A percentile compares a stretch with the other conserved stretches of the same genome.
Evolutionary conservation across 2,797 vertebrate genomes (phyloP).

Genomic region (Peromyscus nudipes): DNA sequence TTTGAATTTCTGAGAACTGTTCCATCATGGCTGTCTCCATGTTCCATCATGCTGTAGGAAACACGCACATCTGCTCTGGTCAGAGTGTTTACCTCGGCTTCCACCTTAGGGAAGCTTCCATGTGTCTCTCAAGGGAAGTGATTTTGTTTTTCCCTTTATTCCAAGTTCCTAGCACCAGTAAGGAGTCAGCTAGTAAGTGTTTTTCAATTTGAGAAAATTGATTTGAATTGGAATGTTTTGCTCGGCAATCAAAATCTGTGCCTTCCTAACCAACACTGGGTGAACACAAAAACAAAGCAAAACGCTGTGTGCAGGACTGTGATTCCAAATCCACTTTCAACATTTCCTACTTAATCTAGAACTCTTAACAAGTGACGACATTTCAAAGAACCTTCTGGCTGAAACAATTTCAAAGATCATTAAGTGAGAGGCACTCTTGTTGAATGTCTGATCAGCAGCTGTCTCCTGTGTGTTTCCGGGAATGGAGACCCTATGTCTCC

Average conservation of each 20-base stretch:
- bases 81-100: neutral
- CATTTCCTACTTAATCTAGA: neutral
- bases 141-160: neutral
- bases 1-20: neutral
- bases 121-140: neutral
- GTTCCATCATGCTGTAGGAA: neutral
- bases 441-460: neutral
- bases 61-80: no score
- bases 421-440: neutral
- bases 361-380: neutral
- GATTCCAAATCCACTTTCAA: neutral
- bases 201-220: neutral
- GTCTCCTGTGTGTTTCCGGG: neutral
- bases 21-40: neutral
- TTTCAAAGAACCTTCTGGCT: neutral
- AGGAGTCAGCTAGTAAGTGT: neutral
- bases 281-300: neutral
- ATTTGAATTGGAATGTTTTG: conserved; percentile 11
- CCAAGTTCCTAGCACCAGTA: neutral
- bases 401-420: neutral
- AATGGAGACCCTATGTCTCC: neutral
- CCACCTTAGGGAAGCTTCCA: neutral
- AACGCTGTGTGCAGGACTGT: neutral
- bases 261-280: neutral
- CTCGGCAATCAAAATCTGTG: neutral